phyloP scores from a whole-genome alignment of 2,888 invertebrate genomes.

The Ophraella communa region DNA sequence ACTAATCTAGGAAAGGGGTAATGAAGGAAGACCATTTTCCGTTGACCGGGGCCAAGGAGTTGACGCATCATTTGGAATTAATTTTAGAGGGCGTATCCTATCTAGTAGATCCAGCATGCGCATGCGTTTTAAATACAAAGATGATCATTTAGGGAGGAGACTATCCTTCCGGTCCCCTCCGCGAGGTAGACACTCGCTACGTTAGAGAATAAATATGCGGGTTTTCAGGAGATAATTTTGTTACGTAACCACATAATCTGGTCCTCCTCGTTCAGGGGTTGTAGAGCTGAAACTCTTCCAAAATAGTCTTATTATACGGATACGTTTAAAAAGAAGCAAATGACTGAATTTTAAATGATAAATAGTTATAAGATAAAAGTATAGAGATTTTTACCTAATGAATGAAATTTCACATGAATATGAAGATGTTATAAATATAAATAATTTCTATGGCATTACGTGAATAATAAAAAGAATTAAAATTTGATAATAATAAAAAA shows the following conservation, averaged over 20 bases:
- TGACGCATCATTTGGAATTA: neutral
- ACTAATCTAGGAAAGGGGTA: conserved; percentile 6
- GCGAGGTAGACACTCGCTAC: neutral
- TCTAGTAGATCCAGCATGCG: neutral
- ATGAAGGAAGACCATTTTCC: conserved; percentile 1
- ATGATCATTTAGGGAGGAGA: conserved; percentile 2
- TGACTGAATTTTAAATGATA: too few species aligned
- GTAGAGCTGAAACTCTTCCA: neutral
- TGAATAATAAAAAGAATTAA: too few species aligned
- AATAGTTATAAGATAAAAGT: too few species aligned
- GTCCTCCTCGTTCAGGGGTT: neutral
- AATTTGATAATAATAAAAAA: too few species aligned
- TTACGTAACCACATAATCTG: conserved; percentile 12
- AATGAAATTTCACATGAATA: too few species aligned
- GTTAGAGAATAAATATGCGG: neutral
- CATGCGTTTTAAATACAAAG: neutral
- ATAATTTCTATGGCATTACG: too few species aligned
- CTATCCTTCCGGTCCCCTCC: neutral
- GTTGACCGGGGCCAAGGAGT: neutral
- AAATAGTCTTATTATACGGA: neutral
- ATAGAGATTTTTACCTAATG: too few species aligned
- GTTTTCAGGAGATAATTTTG: conserved; percentile 1
- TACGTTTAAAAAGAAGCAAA: neutral
- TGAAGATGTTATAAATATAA: too few species aligned
- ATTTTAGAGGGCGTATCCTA: neutral